phyloP scores from a whole-genome alignment of 2,888 invertebrate species.

The Andrena camellia region DNA sequence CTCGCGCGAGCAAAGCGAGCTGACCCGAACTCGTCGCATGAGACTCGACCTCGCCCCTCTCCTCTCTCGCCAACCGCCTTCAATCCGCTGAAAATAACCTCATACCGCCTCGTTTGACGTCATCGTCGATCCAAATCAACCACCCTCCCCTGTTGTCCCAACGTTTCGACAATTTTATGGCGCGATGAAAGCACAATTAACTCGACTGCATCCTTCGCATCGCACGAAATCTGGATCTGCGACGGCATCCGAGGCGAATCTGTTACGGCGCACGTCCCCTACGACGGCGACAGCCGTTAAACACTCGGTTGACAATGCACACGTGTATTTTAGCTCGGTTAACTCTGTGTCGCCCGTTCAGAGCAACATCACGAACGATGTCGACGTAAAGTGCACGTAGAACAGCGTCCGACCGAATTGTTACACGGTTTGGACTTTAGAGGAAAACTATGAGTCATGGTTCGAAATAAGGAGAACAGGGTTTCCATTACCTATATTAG shows the following conservation, averaged over 20 bases:
- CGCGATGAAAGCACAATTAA: conserved; percentile 54
- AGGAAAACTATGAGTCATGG: not conserved
- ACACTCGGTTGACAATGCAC: conserved; percentile 21
- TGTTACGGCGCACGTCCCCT: not conserved
- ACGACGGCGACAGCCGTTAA: not conserved
- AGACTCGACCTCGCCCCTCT: conserved; percentile 70
- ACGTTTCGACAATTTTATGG: conserved; percentile 44
- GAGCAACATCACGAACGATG: conserved; percentile 2
- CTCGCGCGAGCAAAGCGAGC: conserved; percentile 72
- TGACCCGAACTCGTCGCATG: conserved; percentile 72
- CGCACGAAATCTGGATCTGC: conserved; percentile 21
- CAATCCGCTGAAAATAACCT: conserved; percentile 72
- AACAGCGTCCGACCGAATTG: not conserved
- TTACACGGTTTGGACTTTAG: conserved; percentile 4
- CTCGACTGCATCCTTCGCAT: conserved; percentile 17
- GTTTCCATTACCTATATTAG: not conserved
- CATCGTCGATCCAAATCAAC: conserved; percentile 71
- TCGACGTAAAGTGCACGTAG: not conserved
- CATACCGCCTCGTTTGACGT: conserved; percentile 74
- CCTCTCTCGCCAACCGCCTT: conserved; percentile 41
- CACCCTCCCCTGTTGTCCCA: conserved; percentile 29
- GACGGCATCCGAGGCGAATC: conserved; percentile 2
- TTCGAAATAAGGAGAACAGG: not conserved
- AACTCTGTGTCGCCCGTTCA: not conserved
- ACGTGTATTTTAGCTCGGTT: conserved; percentile 4